phyloP scores from a whole-genome alignment of 2,113 vertebrate genomes.

The Sula dactylatra region DNA sequence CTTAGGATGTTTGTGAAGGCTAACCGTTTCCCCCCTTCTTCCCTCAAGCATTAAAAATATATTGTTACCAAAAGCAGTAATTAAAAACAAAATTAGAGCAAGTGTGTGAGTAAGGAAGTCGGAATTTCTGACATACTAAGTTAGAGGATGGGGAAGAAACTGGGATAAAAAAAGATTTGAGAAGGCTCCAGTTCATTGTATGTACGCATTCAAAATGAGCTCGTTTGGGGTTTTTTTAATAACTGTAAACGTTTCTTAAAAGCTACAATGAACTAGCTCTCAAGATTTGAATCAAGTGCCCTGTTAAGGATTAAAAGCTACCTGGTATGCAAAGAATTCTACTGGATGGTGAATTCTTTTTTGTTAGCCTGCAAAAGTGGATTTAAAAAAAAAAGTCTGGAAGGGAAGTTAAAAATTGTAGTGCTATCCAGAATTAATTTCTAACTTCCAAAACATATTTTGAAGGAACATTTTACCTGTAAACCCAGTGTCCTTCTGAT shows the following conservation, averaged over 20 bases:
- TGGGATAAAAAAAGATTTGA: neutral
- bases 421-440: neutral
- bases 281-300: neutral
- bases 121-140: accelerated
- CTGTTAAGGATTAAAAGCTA: neutral
- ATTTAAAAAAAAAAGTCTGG: neutral
- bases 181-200: neutral
- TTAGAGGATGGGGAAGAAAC: neutral
- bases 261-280: neutral
- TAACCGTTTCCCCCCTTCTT: accelerated
- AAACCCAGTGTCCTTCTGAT: neutral
- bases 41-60: neutral
- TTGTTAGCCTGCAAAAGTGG: neutral
- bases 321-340: neutral
- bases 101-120: neutral
- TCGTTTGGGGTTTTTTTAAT: accelerated
- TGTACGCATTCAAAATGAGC: neutral
- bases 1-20: neutral
- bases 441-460: neutral
- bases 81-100: neutral
- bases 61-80: neutral
- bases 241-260: neutral
- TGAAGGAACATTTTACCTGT: neutral
- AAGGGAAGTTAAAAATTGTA: neutral
- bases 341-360: neutral